phyloP scores from a whole-genome alignment of 2,797 vertebrate species.

The Nasua narica region DNA sequence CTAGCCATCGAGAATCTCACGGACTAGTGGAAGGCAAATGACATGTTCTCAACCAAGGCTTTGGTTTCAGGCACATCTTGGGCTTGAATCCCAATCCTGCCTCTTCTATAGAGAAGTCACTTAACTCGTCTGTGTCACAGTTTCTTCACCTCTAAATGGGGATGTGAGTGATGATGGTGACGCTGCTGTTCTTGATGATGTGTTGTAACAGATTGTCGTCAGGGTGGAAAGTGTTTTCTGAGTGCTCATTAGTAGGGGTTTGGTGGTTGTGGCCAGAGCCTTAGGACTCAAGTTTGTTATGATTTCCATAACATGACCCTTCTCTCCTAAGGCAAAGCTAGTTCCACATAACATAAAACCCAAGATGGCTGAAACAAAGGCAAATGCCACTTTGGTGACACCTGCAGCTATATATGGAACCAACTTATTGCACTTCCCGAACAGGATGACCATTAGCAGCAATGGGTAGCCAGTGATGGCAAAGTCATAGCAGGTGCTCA shows the following conservation, averaged over 20 bases:
- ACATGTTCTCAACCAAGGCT: neutral
- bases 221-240: neutral
- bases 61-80: neutral
- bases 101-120: neutral
- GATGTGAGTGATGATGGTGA: neutral
- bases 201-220: neutral
- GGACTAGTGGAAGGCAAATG: neutral
- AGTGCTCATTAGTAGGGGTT: neutral
- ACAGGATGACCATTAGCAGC: neutral
- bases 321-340: neutral
- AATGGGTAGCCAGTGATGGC: neutral
- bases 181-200: neutral
- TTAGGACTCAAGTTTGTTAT: neutral
- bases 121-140: neutral
- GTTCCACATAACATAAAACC: neutral
- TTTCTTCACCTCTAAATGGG: neutral
- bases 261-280: neutral
- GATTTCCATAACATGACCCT: neutral
- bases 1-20: neutral
- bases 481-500: neutral
- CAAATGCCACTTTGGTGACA: neutral
- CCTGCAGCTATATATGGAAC: neutral
- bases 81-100: neutral
- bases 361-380: neutral
- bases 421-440: neutral